Conservation (phyloP, 53 echinoderm and acorn worm species). For the Paelopatides confundens region DNA sequence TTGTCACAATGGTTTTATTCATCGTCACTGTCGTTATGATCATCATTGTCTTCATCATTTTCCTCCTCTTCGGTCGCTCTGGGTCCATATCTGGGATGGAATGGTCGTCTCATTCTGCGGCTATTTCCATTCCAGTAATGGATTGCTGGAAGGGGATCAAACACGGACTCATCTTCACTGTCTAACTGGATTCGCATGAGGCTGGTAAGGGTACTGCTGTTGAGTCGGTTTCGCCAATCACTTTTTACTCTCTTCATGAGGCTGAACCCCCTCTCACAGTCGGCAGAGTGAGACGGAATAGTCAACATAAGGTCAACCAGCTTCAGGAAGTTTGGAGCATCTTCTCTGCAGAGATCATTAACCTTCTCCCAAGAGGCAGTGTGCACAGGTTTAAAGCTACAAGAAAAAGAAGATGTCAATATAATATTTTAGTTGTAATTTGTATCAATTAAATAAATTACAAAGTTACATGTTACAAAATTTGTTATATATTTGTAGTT, state of each 20-base stretch:
- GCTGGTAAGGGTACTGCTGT: slow-evolving; percentile 7
- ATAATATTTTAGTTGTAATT: neutral
- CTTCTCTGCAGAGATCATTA: neutral
- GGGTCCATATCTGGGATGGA: neutral
- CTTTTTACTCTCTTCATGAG: slow-evolving; percentile 6
- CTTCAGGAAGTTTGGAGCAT: slow-evolving; percentile 1
- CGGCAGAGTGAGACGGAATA: slow-evolving; percentile 13
- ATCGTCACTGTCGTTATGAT: too few species aligned
- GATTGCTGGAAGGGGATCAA: neutral
- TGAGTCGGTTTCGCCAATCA: neutral
- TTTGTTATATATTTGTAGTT: too few species aligned
- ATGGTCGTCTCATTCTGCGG: neutral
- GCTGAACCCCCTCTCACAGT: neutral
- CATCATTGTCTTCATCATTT: too few species aligned
- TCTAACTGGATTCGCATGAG: neutral
- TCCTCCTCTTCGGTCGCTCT: too few species aligned
- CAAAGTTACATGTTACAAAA: too few species aligned
- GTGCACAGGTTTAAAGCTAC: slow-evolving; percentile 3
- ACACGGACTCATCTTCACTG: neutral
- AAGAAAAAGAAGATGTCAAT: neutral
- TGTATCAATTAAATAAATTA: neutral
- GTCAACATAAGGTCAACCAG: neutral
- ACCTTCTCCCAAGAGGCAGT: neutral
- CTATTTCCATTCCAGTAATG: neutral
- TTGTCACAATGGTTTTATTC: too few species aligned